phyloP scores from a whole-genome alignment of 2,888 invertebrate species.

The Ichneumoninae sp. region DNA sequence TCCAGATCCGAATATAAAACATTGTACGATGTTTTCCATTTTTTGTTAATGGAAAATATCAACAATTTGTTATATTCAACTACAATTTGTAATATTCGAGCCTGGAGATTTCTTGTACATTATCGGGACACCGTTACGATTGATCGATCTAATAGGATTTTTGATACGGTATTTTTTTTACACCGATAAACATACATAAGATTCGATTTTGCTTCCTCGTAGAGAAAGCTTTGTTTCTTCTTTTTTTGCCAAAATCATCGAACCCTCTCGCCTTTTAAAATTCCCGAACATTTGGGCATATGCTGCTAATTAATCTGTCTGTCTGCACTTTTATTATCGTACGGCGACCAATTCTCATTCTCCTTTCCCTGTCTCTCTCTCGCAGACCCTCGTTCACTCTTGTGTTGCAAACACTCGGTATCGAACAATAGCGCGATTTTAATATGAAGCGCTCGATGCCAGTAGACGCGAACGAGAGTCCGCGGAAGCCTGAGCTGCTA shows the following conservation, averaged over 20 bases:
- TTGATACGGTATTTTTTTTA: no score
- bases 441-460: slow-evolving; percentile 73
- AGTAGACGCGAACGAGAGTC: slow-evolving; percentile 69
- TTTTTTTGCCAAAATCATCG: background rate
- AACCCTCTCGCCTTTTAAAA: background rate
- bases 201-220: background rate
- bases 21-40: no score
- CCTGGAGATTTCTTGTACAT: no score
- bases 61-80: no score
- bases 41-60: no score
- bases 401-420: slow-evolving; percentile 57
- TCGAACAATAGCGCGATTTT: slow-evolving; percentile 77
- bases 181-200: no score
- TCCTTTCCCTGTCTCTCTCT: slow-evolving; percentile 24
- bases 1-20: no score
- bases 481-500: slow-evolving; percentile 57
- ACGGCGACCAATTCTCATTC: slow-evolving; percentile 6
- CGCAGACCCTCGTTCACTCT: slow-evolving; percentile 36
- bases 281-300: background rate
- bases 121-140: no score
- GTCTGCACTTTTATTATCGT: slow-evolving; percentile 14
- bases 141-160: no score
- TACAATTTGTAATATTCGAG: no score
- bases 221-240: no score
- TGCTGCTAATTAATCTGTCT: background rate